Base-by-base conservation (phyloP, 2,113 vertebrate genomes). In the Monopterus albus region DNA sequence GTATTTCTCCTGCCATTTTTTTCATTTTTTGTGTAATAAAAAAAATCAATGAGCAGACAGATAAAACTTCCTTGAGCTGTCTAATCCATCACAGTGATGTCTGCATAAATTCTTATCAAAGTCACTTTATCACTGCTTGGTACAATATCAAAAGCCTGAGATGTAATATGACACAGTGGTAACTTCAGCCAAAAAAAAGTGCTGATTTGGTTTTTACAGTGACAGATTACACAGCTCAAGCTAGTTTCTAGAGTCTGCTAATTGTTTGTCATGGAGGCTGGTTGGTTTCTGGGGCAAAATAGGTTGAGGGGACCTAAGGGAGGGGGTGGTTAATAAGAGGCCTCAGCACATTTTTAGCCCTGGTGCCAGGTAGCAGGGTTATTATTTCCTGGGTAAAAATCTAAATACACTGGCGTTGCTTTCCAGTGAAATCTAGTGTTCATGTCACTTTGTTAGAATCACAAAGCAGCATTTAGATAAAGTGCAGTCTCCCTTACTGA, bases 131-230 rank as follows among this genome's bases (percentile, higher is more conserved):
- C 26, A 7, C 21, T 42, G 14, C 23, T 39, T 13, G 40, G 7
- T 26, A 18, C 46, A 51, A 10, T 8, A 8, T n/a, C n/a, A 38
- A 25, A 47, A 9, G 18, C 23, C 15, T 71, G 23, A n/a, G 53
- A 21, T 17, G 7, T 21, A 36, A 15, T 10, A 18, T 17, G 25
- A 43, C 29, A 52, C 6, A 47, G 12, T 29, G 25, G 47, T 11
- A 31, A n/a, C 15, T 26, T 26, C 28, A 4, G 9, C 10, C n/a
- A 21, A 42, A 38, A 53, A 67, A 60, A 45, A 61, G 25, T 61
- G 31, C 57, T 55, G 49, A 62, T 42, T 49, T 40, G 55, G 26
- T 21, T 47, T 46, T 82, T 26, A 46, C n/a, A 12, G 6, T 73
- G 57, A 64, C 25, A 38, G 35, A 78, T 65, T 56, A 20, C 17